phyloP scores from a whole-genome alignment of 2,888 invertebrate genomes.

The Eupithecia abbreviata region DNA sequence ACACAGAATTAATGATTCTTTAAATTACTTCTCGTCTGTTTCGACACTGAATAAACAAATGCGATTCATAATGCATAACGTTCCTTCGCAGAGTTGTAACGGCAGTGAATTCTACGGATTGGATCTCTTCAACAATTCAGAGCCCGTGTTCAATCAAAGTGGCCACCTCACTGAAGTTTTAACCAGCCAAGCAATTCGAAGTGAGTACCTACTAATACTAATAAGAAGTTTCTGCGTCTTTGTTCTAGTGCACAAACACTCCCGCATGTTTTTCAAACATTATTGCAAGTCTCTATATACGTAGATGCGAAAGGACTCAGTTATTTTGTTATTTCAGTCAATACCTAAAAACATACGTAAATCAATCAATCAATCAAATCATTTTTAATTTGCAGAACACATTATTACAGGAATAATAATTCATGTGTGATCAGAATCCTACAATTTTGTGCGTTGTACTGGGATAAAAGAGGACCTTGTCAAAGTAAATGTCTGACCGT shows the following conservation, averaged over 20 bases:
- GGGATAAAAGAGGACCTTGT: not conserved
- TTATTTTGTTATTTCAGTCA: too few relatives aligned
- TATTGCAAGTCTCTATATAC: too few relatives aligned
- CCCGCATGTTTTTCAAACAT: too few relatives aligned
- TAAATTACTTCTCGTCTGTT: conserved; percentile 23
- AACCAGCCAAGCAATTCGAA: conserved; percentile 53
- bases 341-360: too few relatives aligned
- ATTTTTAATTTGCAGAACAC: too few relatives aligned
- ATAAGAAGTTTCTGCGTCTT: not conserved
- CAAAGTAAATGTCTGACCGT: not conserved
- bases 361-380: too few relatives aligned
- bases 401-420: not conserved
- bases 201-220: conserved; percentile 45
- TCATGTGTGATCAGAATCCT: not conserved
- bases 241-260: not conserved
- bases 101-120: conserved; percentile 54
- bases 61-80: conserved; percentile 19
- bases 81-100: conserved; percentile 54
- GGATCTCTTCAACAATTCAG: conserved; percentile 55
- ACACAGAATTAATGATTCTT: conserved; percentile 13
- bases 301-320: too few relatives aligned
- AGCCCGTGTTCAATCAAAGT: conserved; percentile 52
- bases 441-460: not conserved
- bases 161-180: conserved; percentile 59
- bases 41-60: conserved; percentile 25